A percentile compares a stretch with the other conserved stretches of the same genome.
Conservation (phyloP, 2,888 invertebrate genomes). For the Rugalucina vietnamica region DNA sequence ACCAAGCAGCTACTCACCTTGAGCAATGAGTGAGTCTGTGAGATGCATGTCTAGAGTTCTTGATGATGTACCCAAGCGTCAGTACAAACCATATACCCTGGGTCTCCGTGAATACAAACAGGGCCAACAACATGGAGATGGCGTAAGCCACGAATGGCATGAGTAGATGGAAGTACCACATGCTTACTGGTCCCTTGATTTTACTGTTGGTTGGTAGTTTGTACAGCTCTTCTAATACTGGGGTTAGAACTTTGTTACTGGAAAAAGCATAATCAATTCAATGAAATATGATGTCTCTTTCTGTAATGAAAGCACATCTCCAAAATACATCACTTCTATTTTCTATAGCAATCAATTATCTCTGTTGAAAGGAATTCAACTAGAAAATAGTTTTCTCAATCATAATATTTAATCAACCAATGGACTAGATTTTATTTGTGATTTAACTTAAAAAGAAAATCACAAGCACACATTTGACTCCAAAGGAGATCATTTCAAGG, state of each 20-base stretch:
- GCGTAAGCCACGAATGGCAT: conserved; percentile 71
- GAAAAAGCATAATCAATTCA: too few species aligned
- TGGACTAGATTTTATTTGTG: too few species aligned
- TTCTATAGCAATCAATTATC: too few species aligned
- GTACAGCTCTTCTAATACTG: conserved; percentile 61
- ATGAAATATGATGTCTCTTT: too few species aligned
- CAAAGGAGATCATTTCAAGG: too few species aligned
- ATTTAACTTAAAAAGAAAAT: too few species aligned
- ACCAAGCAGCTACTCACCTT: conserved; percentile 75
- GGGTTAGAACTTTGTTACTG: conserved; percentile 70
- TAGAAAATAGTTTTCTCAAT: too few species aligned
- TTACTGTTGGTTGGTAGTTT: conserved; percentile 48
- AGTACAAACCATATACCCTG: conserved; percentile 69
- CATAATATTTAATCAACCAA: too few species aligned
- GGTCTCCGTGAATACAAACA: conserved; percentile 54
- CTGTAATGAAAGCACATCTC: too few species aligned
- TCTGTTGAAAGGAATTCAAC: too few species aligned
- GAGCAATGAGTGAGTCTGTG: conserved; percentile 78
- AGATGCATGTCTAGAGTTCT: conserved; percentile 45
- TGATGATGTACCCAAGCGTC: conserved; percentile 59
- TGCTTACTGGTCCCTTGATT: conserved; percentile 64
- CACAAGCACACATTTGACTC: too few species aligned
- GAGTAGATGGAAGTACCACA: conserved; percentile 76
- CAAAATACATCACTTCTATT: too few species aligned
- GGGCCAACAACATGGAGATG: conserved; percentile 54